Evolutionary conservation across 2,797 vertebrate genomes (phyloP).

Genomic region (Atherinosoma microstoma): DNA sequence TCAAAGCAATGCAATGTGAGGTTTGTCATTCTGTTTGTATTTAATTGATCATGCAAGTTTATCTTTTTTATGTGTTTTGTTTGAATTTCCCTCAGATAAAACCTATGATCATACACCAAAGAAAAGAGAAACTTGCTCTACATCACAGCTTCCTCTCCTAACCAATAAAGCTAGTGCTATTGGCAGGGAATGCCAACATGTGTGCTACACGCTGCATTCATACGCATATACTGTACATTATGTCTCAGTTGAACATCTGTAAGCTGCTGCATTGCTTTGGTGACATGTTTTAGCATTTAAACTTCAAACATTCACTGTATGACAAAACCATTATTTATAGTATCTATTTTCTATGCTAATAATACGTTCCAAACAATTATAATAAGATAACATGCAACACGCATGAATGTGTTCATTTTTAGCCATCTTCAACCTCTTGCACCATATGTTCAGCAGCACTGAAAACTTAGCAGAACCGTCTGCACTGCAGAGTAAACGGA

Average conservation of each 20-base stretch:
- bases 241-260: constrained; percentile 10
- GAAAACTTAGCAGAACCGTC: constrained; percentile 62
- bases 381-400: constrained; percentile 27
- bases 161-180: constrained; percentile 37
- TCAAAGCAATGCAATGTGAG: constrained; percentile 9
- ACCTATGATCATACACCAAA: constrained; percentile 25
- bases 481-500: constrained; percentile 63
- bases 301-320: constrained; percentile 26
- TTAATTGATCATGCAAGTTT: constrained; percentile 22
- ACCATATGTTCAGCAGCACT: constrained; percentile 72
- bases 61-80: background rate
- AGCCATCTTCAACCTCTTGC: constrained; percentile 28
- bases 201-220: constrained; percentile 4
- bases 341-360: constrained; percentile 30
- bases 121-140: constrained; percentile 24
- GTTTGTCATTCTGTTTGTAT: constrained; percentile 29
- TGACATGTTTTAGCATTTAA: constrained; percentile 13
- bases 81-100: constrained; percentile 2
- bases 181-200: constrained; percentile 22
- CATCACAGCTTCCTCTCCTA: constrained; percentile 20
- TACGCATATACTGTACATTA: background rate
- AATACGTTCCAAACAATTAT: constrained; percentile 15
- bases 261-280: no score
- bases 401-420: constrained; percentile 30
- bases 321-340: constrained; percentile 38